phyloP scores from a whole-genome alignment of 1,140 invertebrate species.

The Polyergus mexicanus region DNA sequence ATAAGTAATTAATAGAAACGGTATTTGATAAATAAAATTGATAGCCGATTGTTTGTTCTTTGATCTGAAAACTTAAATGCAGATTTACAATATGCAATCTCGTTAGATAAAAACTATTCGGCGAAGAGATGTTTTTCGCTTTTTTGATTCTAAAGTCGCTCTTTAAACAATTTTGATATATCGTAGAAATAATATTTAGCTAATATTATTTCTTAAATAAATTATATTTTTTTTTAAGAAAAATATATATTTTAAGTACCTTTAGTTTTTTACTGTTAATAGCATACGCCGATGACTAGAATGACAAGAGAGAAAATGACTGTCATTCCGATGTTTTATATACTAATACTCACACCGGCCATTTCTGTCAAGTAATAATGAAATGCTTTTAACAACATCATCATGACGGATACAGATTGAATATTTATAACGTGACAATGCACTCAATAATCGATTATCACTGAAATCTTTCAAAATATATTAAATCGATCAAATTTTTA shows the following conservation, averaged over 20 bases:
- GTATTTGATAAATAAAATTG: not conserved
- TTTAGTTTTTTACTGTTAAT: too few relatives aligned
- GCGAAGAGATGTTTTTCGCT: not conserved
- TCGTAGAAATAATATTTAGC: too few relatives aligned
- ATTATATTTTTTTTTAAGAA: too few relatives aligned
- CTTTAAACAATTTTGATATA: not conserved
- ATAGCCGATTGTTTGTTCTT: not conserved
- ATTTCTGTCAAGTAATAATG: not conserved
- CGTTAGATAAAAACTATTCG: not conserved
- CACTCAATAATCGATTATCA: not conserved
- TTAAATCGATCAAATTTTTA: not conserved
- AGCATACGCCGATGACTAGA: not conserved
- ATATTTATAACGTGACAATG: too few relatives aligned
- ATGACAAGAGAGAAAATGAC: not conserved
- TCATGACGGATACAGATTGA: not conserved
- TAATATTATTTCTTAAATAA: not conserved
- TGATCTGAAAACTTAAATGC: not conserved
- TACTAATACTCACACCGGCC: not conserved
- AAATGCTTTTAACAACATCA: not conserved
- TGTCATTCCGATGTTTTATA: not conserved
- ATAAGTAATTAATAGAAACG: not conserved
- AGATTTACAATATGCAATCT: not conserved
- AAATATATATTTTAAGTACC: too few relatives aligned
- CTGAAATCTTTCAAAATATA: not conserved
- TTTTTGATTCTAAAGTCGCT: not conserved